Percentiles rank a stretch among this genome's conserved stretches.
These are phyloP conservation scores for Pseudococcus jackbeardsleyi DNA, from an alignment of 2,888 invertebrate species.

Conservation along the genomic window DNA sequence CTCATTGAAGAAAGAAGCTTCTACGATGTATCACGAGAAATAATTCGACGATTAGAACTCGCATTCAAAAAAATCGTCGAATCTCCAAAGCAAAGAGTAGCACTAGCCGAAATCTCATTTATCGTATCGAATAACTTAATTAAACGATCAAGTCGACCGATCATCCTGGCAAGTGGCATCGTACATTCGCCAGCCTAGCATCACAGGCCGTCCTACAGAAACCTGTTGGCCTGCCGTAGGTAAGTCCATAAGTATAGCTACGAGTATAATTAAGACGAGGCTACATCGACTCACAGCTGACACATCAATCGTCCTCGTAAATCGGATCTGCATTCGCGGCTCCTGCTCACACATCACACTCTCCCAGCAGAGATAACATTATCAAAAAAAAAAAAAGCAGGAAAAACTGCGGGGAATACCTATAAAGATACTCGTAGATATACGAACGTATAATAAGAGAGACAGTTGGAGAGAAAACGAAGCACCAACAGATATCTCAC, in stretches of 20 bases:
- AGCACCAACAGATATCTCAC: not conserved
- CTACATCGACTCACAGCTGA: constrained; percentile 10
- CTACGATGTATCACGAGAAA: no score
- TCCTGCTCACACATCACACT: not conserved
- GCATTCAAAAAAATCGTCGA: no score
- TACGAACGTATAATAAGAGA: not conserved
- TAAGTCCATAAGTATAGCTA: not conserved
- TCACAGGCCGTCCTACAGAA: not conserved
- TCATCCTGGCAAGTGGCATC: not conserved
- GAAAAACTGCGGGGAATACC: not conserved
- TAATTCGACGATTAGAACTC: no score
- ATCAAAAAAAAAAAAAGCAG: not conserved
- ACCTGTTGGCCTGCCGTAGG: not conserved
- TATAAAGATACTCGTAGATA: not conserved
- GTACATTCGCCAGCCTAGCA: not conserved
- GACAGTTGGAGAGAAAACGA: constrained; percentile 1
- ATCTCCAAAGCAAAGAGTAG: no score
- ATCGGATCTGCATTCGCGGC: not conserved
- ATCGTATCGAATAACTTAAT: constrained; percentile 9
- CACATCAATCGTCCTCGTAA: constrained; percentile 10
- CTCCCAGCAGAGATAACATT: not conserved
- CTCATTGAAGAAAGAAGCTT: no score
- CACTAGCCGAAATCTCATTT: not conserved
- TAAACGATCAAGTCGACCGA: not conserved
- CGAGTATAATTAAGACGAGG: not conserved